Evolutionary conservation across 64 coral and sea anemone species (phyloP).

Genomic region (Anthopleura sola): DNA sequence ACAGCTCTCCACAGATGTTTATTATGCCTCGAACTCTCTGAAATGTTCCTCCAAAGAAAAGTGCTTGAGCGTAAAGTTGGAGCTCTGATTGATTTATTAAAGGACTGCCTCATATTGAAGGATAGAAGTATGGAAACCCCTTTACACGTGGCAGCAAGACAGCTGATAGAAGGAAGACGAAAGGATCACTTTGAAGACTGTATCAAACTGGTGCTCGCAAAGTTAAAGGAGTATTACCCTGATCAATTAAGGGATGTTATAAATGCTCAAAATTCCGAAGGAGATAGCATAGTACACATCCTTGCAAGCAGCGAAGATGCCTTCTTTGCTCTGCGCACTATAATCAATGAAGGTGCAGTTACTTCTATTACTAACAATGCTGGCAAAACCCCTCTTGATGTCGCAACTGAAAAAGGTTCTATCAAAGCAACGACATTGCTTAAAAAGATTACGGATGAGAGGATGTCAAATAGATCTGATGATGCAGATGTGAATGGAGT

Average conservation of each 20-base stretch:
- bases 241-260: constrained; percentile 38
- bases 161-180: constrained; percentile 45
- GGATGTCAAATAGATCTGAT: not conserved
- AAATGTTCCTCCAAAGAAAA: not conserved
- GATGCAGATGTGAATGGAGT: not conserved
- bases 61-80: constrained; percentile 18
- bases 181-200: constrained; percentile 33
- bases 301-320: constrained; percentile 53
- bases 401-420: constrained; percentile 52
- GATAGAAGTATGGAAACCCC: constrained; percentile 62
- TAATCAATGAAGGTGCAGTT: constrained; percentile 48
- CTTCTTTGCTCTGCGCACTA: constrained; percentile 37
- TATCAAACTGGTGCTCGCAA: constrained; percentile 41
- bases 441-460: constrained; percentile 4
- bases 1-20: constrained; percentile 76
- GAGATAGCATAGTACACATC: constrained; percentile 60
- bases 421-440: constrained; percentile 29
- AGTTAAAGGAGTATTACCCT: constrained; percentile 38
- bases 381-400: constrained; percentile 31
- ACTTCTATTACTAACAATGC: constrained; percentile 20
- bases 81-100: constrained; percentile 47
- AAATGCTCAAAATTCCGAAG: constrained; percentile 41
- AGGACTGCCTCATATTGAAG: constrained; percentile 47
- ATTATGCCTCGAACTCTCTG: constrained; percentile 41
- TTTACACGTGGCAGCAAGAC: constrained; percentile 51